Conservation (phyloP, 1,140 invertebrate genomes). For the Pseudomyrmex dendroicus region DNA sequence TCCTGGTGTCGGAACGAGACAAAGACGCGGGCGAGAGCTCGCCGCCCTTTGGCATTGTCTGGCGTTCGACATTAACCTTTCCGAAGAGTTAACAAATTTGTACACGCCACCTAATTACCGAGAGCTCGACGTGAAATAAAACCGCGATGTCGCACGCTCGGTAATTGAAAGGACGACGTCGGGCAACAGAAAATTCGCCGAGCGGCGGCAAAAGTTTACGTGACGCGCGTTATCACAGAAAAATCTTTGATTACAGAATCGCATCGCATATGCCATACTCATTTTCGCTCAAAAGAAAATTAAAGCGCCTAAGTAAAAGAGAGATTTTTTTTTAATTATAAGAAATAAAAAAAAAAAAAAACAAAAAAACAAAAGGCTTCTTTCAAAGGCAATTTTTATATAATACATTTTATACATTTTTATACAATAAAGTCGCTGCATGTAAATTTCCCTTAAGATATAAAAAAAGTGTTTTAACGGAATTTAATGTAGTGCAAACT, state of each 20-base stretch:
- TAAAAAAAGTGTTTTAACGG: too few species aligned
- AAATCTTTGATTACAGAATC: not conserved
- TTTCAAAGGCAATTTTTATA: too few species aligned
- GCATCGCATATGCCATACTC: not conserved
- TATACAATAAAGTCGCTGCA: too few species aligned
- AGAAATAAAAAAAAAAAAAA: too few species aligned
- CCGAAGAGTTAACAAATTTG: slow-evolving; percentile 76
- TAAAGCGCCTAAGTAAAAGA: not conserved
- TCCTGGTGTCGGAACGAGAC: slow-evolving; percentile 41
- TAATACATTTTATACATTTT: too few species aligned
- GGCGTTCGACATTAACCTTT: slow-evolving; percentile 70
- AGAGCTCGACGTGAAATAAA: slow-evolving; percentile 62
- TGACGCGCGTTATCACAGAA: not conserved
- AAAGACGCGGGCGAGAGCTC: slow-evolving; percentile 29
- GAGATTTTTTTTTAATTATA: too few species aligned
- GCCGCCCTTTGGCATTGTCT: slow-evolving; percentile 43
- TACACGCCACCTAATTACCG: slow-evolving; percentile 75
- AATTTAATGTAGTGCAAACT: too few species aligned
- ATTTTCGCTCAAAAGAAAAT: not conserved
- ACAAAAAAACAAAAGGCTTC: too few species aligned
- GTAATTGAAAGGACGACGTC: slow-evolving; percentile 67
- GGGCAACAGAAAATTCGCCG: slow-evolving; percentile 56
- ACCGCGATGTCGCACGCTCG: slow-evolving; percentile 15
- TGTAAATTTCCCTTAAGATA: too few species aligned
- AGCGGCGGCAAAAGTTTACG: slow-evolving; percentile 28